Evolutionary conservation across 2,113 vertebrate genomes (phyloP), one percentile per base, ranked within the genome.

Genomic region (Tenrec ecaudatus): DNA sequence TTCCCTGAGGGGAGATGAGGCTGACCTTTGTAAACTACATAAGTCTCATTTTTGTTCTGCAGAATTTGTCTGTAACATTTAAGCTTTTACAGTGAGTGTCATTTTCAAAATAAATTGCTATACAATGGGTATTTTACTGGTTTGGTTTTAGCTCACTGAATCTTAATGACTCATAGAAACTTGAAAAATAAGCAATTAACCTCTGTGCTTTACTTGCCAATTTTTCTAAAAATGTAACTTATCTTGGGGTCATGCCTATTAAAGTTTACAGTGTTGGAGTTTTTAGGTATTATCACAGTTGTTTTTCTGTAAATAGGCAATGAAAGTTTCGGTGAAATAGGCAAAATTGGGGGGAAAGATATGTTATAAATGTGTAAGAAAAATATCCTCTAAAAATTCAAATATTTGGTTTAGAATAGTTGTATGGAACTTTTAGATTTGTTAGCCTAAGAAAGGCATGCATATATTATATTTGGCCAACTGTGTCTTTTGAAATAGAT

Each of bases 81-180:
- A 64, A 90, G 73, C 90, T 96, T 97, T 94, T 95, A 94, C 1
- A 58, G 3, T 73, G 90, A 25, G 96, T 95, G 98, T 98, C 98
- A 97, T 97, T 96, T 96, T 97, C 96, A 97, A 98, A 98, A 98
- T 98, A 95, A 98, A 97, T 62, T 98, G 94, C 96, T 97, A 97
- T 90, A 96, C 97, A 98, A 95, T 91, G 97, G 92, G 79, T 97
- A 97, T 98, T 98, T 98, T 97, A 96, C 47, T 97, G 27, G 98
- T 98, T 98, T 98, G 97, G 97, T 97, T 98, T 98, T 97, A 66
- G 88, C 96, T 94, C 91, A 96, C 95, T 98, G 96, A 96, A 96
- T 96, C 97, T 98, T 95, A 53, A 53, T 43, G 6, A 23, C 94
- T 94, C 40, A 16, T 3, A 84, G 64, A 38, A 12, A 82, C 93